Evolutionary conservation across 2,888 invertebrate genomes (phyloP).

Genomic region (Microctonus aethiopoides): DNA sequence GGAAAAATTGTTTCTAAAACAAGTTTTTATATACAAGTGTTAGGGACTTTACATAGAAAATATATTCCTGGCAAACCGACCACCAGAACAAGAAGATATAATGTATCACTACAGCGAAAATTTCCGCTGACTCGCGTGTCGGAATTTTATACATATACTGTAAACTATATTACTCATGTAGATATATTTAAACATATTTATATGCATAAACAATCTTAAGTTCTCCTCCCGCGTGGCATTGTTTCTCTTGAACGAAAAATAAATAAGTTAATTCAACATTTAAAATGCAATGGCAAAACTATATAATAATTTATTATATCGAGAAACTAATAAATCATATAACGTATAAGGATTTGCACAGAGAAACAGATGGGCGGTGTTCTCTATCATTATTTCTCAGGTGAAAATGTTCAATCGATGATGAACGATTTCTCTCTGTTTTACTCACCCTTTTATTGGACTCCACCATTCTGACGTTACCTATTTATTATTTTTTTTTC

Average conservation of each 20-base stretch:
- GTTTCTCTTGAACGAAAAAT: not conserved
- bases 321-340: constrained; percentile 16
- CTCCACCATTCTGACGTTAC: not conserved
- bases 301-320: constrained; percentile 18
- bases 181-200: not conserved
- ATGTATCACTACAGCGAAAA: constrained; percentile 1
- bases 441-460: not conserved
- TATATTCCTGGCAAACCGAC: not conserved
- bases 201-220: not conserved
- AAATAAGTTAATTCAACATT: not conserved
- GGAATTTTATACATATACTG: constrained; percentile 9
- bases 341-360: not conserved
- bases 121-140: constrained; percentile 19
- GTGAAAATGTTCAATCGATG: constrained; percentile 20
- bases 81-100: not conserved
- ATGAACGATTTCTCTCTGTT: constrained; percentile 10
- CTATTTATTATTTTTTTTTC: not conserved
- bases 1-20: not conserved
- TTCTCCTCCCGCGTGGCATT: not conserved
- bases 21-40: not conserved
- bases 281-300: not conserved
- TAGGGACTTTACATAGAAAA: not conserved
- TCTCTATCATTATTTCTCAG: constrained; percentile 24
- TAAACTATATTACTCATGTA: too few species aligned
- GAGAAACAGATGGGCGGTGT: constrained; percentile 3